These are phyloP conservation scores for Entomyzon cyanotis DNA, from an alignment of 2,113 vertebrate genomes.

Conservation along the genomic window DNA sequence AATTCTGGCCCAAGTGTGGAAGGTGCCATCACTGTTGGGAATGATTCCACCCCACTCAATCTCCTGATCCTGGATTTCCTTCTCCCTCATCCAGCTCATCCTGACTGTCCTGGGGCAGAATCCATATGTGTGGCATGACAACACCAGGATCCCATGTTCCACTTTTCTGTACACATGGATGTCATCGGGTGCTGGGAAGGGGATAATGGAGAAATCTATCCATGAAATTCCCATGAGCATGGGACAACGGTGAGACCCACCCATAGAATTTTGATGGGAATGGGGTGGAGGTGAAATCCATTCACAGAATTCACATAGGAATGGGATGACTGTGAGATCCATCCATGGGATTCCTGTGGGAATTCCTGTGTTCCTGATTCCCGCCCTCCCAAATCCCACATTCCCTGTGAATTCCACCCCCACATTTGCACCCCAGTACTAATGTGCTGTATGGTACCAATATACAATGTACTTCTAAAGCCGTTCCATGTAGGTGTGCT, in stretches of 20 bases:
- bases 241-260: background rate
- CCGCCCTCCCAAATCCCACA: background rate
- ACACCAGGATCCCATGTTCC: too few relatives aligned
- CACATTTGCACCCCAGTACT: background rate
- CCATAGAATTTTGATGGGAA: background rate
- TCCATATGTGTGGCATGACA: accelerated
- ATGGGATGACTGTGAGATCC: background rate
- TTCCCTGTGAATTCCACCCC: background rate
- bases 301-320: background rate
- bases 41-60: background rate
- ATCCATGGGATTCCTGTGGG: background rate
- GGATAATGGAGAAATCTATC: background rate
- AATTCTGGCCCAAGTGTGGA: background rate
- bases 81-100: background rate
- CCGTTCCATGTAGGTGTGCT: background rate
- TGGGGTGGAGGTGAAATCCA: background rate
- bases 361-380: background rate
- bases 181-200: background rate
- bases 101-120: background rate
- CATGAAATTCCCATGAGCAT: background rate
- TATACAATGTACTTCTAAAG: background rate
- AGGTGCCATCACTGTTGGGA: background rate
- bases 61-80: background rate
- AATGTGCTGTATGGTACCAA: background rate
- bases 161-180: background rate